Base-by-base conservation (phyloP, 1,140 invertebrate species). In the Polyergus mexicanus region DNA sequence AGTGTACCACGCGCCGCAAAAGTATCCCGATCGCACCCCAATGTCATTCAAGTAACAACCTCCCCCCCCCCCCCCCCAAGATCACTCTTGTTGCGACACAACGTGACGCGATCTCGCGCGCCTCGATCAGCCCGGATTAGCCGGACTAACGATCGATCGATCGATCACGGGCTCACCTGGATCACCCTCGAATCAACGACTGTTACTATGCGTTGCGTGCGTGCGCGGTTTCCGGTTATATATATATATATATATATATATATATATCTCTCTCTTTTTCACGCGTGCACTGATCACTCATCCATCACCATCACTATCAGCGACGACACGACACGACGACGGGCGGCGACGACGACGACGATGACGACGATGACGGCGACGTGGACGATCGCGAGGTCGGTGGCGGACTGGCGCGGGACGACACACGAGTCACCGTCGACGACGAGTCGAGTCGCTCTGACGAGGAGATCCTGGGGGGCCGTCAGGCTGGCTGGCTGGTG, bases 401-500 rank as follows among this genome's bases (percentile, higher is more conserved):
- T 89, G 89, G 58, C 76, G 83, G 86, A 90, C 90, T 91, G 88
- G 56, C 81, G 63, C 89, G 78, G 51, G 63, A 85, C 80, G 81
- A 80, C 86, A 88, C 87, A 77, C 88, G 87, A 89, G 76, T 86
- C 84, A 88, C 88, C 88, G 84, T 89, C 84, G 66, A 78, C 89
- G 84, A 85, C 88, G 86, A 88, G 85, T 88, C 86, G 89, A 88
- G 87, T 86, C 87, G 90, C 75, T 91, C 89, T 85, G 89, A 81
- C 78, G 81, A 74, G 88, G 86, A 90, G 92, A 91, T 90, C 91
- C 90, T 89, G 87, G 84, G 54, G 87, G 84, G 54, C 84, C 87
- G 72, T 86, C 85, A 56, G 88, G 84, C 88, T 89, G 71, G 51
- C 72, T 84, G 75, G 54, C 80, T 87, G 74, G 89, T 54, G 83